A percentile compares a stretch with the other conserved stretches of the same genome.
phyloP scores from a whole-genome alignment of 2,113 vertebrate species.

The Melanocharis versteri region DNA sequence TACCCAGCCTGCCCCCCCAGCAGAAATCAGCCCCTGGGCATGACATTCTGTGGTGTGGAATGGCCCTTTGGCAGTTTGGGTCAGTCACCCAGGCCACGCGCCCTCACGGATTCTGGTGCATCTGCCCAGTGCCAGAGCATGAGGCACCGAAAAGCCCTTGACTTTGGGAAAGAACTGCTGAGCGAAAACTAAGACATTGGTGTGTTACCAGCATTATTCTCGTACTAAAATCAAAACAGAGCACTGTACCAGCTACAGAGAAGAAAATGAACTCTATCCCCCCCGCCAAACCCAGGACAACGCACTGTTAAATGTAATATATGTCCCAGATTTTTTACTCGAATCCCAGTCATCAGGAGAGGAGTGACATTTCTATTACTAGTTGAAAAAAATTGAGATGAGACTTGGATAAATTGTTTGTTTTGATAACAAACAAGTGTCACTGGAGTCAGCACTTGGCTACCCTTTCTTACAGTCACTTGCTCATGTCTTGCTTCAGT shows the following conservation, averaged over 20 bases:
- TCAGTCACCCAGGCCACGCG: accelerated
- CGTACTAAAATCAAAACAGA: neutral
- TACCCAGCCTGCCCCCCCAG: neutral
- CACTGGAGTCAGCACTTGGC: neutral
- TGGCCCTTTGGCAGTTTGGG: neutral
- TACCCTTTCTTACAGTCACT: neutral
- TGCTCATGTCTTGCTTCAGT: neutral
- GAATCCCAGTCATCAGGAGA: neutral
- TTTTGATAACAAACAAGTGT: neutral
- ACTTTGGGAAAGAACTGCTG: neutral
- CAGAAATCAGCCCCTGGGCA: neutral
- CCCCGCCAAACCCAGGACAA: neutral
- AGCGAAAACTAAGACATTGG: neutral
- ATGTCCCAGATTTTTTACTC: neutral
- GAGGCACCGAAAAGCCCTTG: no score
- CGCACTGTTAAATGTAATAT: neutral
- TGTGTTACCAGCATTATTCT: neutral
- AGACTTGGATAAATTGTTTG: neutral
- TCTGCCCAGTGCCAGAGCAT: neutral
- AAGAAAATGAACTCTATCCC: neutral
- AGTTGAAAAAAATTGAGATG: neutral
- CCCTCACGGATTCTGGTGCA: neutral
- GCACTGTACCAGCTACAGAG: neutral
- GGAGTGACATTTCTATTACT: neutral
- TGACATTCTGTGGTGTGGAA: no score